phyloP scores from a whole-genome alignment of 64 coral and sea anemone species.

The Platygyra sinensis region DNA sequence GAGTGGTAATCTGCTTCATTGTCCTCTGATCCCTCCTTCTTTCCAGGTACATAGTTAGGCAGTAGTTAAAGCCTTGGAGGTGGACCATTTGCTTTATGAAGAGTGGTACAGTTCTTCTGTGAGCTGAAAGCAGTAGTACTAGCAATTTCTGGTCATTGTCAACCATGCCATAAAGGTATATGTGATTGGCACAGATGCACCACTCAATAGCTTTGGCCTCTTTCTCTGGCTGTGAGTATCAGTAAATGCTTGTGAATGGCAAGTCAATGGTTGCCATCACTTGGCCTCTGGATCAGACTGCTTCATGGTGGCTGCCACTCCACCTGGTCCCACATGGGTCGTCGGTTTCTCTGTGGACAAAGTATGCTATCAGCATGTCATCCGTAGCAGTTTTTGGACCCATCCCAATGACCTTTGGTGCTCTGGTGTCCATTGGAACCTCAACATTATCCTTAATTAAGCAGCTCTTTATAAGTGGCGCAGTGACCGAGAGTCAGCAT shows the following conservation, averaged over 20 bases:
- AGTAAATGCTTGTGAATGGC: conserved; percentile 47
- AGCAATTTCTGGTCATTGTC: conserved; percentile 69
- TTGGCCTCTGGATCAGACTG: conserved; percentile 5
- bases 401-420: conserved; percentile 44
- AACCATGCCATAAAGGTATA: conserved; percentile 49
- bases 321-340: background rate
- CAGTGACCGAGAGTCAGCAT: conserved; percentile 7
- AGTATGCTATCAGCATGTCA: conserved; percentile 61
- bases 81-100: conserved; percentile 46
- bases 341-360: too few species aligned
- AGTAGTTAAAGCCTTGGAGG: too few species aligned
- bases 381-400: conserved; percentile 27
- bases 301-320: conserved; percentile 54
- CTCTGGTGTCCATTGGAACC: conserved; percentile 53
- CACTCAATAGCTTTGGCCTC: conserved; percentile 70
- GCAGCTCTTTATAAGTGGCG: background rate
- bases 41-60: conserved; percentile 57
- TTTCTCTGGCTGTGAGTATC: conserved; percentile 32
- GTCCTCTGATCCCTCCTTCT: conserved; percentile 55
- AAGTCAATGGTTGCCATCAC: conserved; percentile 21
- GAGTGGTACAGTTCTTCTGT: conserved; percentile 32
- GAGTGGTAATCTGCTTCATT: conserved; percentile 64
- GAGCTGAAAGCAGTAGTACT: conserved; percentile 3
- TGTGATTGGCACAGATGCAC: conserved; percentile 51
- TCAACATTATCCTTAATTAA: conserved; percentile 37